phyloP scores from a whole-genome alignment of 2,888 invertebrate species.

The Acanthopleura granulata region DNA sequence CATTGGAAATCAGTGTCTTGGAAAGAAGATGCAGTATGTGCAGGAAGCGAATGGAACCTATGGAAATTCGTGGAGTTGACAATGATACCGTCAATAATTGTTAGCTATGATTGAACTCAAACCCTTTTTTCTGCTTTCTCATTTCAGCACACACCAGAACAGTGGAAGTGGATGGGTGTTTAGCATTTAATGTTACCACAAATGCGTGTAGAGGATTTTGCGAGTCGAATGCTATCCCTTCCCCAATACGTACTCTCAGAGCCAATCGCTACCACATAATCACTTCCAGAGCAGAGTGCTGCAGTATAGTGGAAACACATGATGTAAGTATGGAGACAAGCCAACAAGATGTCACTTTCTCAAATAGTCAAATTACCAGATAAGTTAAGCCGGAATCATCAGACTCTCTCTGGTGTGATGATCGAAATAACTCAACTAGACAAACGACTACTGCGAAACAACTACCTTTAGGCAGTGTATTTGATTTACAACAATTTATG shows the following conservation, averaged over 20 bases:
- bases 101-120: background rate
- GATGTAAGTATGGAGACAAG: slow-evolving; percentile 75
- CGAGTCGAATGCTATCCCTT: slow-evolving; percentile 88
- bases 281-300: slow-evolving; percentile 88
- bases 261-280: slow-evolving; percentile 76
- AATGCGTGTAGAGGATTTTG: slow-evolving; percentile 91
- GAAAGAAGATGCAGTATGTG: too few relatives aligned
- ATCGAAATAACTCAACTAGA: too few relatives aligned
- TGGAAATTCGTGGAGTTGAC: too few relatives aligned
- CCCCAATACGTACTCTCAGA: slow-evolving; percentile 72
- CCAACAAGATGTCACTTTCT: background rate
- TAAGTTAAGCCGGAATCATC: too few relatives aligned
- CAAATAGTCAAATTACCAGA: too few relatives aligned
- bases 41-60: too few relatives aligned
- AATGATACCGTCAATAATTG: background rate
- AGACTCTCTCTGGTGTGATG: too few relatives aligned
- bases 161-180: slow-evolving; percentile 86
- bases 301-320: slow-evolving; percentile 90
- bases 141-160: slow-evolving; percentile 81
- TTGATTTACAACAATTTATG: too few relatives aligned
- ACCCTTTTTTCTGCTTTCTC: background rate
- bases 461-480: too few relatives aligned
- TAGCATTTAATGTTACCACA: slow-evolving; percentile 86
- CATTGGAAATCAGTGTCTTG: too few relatives aligned
- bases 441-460: too few relatives aligned